phyloP scores from a whole-genome alignment of 2,888 invertebrate genomes.

The Bursaphelenchus okinawaensis region DNA sequence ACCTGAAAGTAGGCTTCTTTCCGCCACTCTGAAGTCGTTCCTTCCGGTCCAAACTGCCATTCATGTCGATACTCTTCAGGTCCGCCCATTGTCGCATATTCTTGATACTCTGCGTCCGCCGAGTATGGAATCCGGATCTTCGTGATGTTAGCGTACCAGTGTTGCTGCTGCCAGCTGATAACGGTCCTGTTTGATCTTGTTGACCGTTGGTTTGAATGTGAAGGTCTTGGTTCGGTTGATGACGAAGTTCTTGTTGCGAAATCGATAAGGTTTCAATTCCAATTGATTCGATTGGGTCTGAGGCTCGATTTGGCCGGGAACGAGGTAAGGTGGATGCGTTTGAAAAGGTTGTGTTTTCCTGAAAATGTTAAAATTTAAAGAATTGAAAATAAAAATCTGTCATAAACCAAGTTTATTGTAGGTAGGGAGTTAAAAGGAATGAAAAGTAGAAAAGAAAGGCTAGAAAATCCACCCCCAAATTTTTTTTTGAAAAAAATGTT shows the following conservation, averaged over 20 bases:
- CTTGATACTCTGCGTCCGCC: conserved; percentile 59
- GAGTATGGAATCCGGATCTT: conserved; percentile 89
- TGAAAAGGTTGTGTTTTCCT: conserved; percentile 13
- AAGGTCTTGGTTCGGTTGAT: not conserved
- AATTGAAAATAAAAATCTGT: conserved; percentile 1
- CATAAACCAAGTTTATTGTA: too few species aligned
- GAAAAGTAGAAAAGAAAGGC: conserved; percentile 9
- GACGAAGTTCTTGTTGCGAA: not conserved
- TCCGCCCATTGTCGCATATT: conserved; percentile 46
- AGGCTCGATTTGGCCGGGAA: conserved; percentile 8
- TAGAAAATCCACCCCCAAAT: too few species aligned
- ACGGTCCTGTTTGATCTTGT: not conserved
- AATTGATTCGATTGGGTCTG: conserved; percentile 8
- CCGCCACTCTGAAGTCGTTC: conserved; percentile 88
- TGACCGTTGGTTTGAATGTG: conserved; percentile 4
- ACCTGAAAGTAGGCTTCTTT: conserved; percentile 84
- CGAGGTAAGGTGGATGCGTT: conserved; percentile 15
- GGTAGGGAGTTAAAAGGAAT: not conserved
- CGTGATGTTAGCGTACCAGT: conserved; percentile 59
- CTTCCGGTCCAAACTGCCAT: conserved; percentile 75
- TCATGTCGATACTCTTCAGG: conserved; percentile 50
- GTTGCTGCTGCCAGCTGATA: conserved; percentile 4
- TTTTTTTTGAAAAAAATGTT: too few species aligned
- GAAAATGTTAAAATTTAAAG: not conserved
- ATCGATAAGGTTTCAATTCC: not conserved